Percentiles rank a stretch among this genome's conserved stretches.
phyloP scores from a whole-genome alignment of 2,113 vertebrate genomes.

The Brachypodius melanocephalos region DNA sequence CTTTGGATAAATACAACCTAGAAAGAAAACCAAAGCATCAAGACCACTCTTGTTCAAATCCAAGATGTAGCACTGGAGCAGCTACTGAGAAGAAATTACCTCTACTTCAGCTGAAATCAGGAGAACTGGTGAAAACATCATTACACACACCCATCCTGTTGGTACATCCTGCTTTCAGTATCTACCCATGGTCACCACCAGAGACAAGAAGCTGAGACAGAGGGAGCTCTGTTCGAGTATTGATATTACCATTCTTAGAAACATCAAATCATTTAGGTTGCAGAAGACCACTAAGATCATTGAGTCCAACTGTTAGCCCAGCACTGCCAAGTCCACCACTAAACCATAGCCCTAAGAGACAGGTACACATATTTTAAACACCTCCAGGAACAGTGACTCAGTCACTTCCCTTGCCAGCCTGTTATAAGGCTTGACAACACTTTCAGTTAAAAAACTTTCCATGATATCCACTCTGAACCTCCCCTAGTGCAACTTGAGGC shows the following conservation, averaged over 20 bases:
- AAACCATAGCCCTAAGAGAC: neutral
- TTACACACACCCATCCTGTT: neutral
- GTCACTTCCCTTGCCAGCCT: neutral
- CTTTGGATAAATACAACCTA: neutral
- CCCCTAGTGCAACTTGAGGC: neutral
- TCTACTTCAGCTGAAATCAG: neutral
- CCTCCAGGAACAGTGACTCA: neutral
- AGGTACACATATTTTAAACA: neutral
- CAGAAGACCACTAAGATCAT: neutral
- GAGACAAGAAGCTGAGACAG: neutral
- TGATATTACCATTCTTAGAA: neutral
- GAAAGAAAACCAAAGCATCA: neutral
- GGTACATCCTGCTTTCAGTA: neutral
- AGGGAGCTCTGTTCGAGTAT: neutral
- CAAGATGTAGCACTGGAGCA: neutral
- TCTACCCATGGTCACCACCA: neutral
- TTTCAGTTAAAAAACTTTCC: neutral
- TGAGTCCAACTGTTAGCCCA: neutral
- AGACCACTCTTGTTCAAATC: neutral
- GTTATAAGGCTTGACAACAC: neutral
- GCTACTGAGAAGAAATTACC: neutral
- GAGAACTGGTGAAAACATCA: neutral
- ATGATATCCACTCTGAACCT: neutral
- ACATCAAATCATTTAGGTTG: neutral
- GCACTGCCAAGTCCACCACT: neutral